phyloP scores from a whole-genome alignment of 2,113 vertebrate species.

The Anhinga rufa region DNA sequence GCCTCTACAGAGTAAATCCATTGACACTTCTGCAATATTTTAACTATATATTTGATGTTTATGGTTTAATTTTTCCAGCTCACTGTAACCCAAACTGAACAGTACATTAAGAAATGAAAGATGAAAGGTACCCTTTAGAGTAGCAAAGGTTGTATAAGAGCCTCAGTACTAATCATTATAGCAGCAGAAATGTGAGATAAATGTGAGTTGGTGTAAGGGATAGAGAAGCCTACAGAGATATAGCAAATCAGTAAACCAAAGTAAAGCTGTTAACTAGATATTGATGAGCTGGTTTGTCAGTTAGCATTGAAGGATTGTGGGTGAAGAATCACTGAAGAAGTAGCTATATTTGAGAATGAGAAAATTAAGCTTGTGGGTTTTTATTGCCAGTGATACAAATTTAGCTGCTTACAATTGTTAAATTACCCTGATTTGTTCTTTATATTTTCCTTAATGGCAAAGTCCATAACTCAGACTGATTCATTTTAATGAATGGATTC shows the following conservation, averaged over 20 bases:
- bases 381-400: neutral
- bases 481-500: constrained; percentile 43
- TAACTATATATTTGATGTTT: neutral
- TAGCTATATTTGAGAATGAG: neutral
- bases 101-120: neutral
- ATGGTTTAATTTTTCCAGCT: neutral
- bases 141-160: neutral
- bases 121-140: neutral
- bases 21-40: neutral
- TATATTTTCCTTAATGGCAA: constrained; percentile 32
- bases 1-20: neutral
- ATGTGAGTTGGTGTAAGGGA: neutral
- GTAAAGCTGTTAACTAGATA: constrained; percentile 29
- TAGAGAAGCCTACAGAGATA: neutral
- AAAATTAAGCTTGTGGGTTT: neutral
- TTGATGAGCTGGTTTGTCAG: constrained; percentile 24
- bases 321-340: constrained; percentile 8
- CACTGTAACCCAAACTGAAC: neutral
- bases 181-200: neutral
- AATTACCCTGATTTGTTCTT: constrained; percentile 1
- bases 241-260: neutral
- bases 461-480: constrained; percentile 6
- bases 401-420: neutral
- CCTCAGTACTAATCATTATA: neutral
- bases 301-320: neutral